phyloP scores from a whole-genome alignment of 2,797 vertebrate species.

The Acridotheres tristis region DNA sequence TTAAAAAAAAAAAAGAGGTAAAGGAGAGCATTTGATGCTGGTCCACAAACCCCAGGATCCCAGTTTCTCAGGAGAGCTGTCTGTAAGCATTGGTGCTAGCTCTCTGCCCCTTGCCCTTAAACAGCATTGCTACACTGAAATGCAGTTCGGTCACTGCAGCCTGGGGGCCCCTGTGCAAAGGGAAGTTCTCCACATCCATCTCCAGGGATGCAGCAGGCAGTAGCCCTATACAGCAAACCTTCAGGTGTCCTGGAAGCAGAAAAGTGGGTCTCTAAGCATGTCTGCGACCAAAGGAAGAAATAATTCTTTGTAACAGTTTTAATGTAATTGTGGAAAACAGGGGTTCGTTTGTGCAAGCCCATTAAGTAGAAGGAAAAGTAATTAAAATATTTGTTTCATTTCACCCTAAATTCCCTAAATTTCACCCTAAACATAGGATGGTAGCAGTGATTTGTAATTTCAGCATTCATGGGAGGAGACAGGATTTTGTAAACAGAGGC shows the following conservation, averaged over 20 bases:
- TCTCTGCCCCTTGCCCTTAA: neutral
- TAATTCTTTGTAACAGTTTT: constrained; percentile 58
- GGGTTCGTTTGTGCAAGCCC: constrained; percentile 58
- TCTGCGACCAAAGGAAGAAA: neutral
- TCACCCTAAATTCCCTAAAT: neutral
- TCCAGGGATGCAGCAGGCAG: neutral
- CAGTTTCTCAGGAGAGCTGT: neutral
- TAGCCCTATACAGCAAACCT: neutral
- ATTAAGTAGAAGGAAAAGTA: constrained; percentile 45
- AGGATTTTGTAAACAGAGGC: constrained; percentile 78
- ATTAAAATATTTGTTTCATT: constrained; percentile 56
- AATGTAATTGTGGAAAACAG: constrained; percentile 59
- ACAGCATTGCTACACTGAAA: neutral
- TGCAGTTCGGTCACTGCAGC: neutral
- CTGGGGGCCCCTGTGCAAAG: neutral
- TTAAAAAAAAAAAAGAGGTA: neutral
- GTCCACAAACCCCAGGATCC: neutral
- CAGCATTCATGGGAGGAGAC: constrained; percentile 18
- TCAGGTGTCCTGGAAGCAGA: neutral
- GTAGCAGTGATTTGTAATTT: constrained; percentile 46
- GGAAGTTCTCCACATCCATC: neutral
- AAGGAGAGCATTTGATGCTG: neutral
- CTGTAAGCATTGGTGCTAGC: neutral
- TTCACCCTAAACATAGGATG: constrained; percentile 14
- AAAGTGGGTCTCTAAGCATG: neutral